Evolutionary conservation across 2,113 vertebrate genomes (phyloP), one percentile per base, ranked within the genome.

Genomic region (Circaetus cinerascens): DNA sequence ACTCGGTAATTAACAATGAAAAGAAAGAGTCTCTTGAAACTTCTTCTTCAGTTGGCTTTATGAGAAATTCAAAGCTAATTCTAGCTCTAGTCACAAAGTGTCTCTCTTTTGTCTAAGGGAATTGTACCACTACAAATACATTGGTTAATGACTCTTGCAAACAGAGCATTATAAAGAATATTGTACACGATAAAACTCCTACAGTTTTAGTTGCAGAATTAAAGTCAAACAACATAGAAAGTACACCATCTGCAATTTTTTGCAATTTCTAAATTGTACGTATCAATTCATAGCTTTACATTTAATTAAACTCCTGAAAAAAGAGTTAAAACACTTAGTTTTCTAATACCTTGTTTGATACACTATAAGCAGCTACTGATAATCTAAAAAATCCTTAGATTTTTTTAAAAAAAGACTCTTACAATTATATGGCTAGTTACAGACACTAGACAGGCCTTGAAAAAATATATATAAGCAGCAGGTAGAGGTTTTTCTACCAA

Each of bases 11-110:
- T 95, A 96, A 95, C 79, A 91, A 81, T 71, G 90, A 90, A 95
- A 97, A 93, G 93, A 96, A 95, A 93, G 92, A 93, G 79, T 66
- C 56, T 92, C 94, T 95, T 92, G 82, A 96, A 95, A 95, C 50
- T 71, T 73, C 72, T 75, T 94, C 90, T 77, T 93, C 63, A 36
- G 53, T 73, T 96, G 69, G 92, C 63, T 88, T 94, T 91, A 93
- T 94, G 91, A 90, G 95, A 95, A 92, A 93, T 89, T 93, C 86
- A 85, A 86, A 91, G 86, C 72, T 96, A 94, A 91, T 91, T 88
- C 91, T 32, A 80, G 71, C 91, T 93, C 56, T 36, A 92, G 88
- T 91, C 95, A 95, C 32, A 26, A 94, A 95, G 75, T 18, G 13
- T 72, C 59, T 90, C 87, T 82, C 91, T 72, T 80, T 95, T 91